Base-by-base conservation (phyloP, 2,797 vertebrate genomes). In the Microcaecilia unicolor region DNA sequence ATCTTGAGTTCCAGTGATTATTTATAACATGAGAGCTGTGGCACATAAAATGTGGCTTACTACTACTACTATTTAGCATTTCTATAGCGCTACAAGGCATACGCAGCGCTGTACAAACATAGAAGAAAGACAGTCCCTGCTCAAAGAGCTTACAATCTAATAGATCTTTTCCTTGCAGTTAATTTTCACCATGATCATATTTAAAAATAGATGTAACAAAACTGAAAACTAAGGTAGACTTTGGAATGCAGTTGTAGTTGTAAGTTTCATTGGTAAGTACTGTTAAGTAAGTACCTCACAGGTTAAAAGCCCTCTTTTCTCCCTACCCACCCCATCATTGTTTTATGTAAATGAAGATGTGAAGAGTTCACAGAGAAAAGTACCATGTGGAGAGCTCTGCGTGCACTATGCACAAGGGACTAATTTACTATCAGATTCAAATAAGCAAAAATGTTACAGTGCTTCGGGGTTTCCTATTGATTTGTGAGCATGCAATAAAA, bases 161-260 rank as follows among this genome's bases (percentile, higher is more conserved):
- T 38, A n/a, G 25, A n/a, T 23, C 27, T 30, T 40, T 22, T 30
- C 13, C 19, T 39, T 53, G 32, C 25, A 39, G 15, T 8, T 29
- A 25, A 29, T 6, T 41, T 41, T 8, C 22, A 1, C 29, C 44
- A 15, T 13, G 14, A 28, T 38, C 12, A 2, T 27, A 9, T 46
- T 53, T 23, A 32, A 29, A 52, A 31, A 22, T 2, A 9, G 39
- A 22, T 10, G 42, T 39, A 53, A 50, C 28, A 34, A 18, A 44
- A 9, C 6, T 28, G 16, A 51, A 58, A 39, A 39, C 42, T 41
- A 41, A 56, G 22, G 15, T 20, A 15, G 18, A 15, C 10, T 33
- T 24, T 58, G 13, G 4, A 37, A 3, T 30, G 22, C 47, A 11
- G 6, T 50, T 27, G 38, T 11, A 41, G 30, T 43, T 61, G 23